Evolutionary conservation across 2,797 vertebrate species (phyloP).

Genomic region (Simalia tracyae): DNA sequence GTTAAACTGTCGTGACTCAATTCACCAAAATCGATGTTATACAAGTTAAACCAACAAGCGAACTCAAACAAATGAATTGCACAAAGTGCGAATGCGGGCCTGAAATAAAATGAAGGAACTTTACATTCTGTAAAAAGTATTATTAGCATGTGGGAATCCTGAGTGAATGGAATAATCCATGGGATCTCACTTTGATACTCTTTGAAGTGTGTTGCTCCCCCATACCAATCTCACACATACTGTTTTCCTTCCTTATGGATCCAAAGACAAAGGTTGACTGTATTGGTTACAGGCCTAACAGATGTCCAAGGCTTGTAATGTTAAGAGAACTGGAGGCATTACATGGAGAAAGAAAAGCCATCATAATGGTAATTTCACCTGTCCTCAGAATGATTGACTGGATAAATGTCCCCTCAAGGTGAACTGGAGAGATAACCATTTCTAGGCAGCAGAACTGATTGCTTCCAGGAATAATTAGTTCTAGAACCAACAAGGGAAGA

Average conservation of each 20-base stretch:
- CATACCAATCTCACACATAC: neutral
- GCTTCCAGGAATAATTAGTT: conserved; percentile 29
- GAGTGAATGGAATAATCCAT: neutral
- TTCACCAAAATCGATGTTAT: neutral
- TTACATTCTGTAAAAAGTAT: neutral
- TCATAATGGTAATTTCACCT: conserved; percentile 17
- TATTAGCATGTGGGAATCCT: neutral
- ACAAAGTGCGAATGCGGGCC: neutral
- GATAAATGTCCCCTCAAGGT: conserved; percentile 28
- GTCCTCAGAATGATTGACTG: conserved; percentile 28
- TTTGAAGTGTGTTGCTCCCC: neutral
- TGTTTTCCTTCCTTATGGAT: neutral
- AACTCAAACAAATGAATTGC: neutral
- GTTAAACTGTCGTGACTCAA: neutral
- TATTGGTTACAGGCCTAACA: neutral
- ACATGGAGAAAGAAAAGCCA: conserved; percentile 19
- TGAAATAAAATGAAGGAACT: neutral
- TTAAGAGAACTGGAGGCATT: neutral
- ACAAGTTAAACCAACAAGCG: too few relatives aligned
- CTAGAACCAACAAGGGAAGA: conserved; percentile 14
- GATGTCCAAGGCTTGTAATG: neutral
- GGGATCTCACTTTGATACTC: neutral
- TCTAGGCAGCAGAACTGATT: conserved; percentile 11
- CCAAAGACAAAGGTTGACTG: neutral
- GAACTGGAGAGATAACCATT: conserved; percentile 25